These are phyloP conservation scores for Tipula lateralis DNA, from an alignment of 2,888 invertebrate species.

Conservation along the genomic window DNA sequence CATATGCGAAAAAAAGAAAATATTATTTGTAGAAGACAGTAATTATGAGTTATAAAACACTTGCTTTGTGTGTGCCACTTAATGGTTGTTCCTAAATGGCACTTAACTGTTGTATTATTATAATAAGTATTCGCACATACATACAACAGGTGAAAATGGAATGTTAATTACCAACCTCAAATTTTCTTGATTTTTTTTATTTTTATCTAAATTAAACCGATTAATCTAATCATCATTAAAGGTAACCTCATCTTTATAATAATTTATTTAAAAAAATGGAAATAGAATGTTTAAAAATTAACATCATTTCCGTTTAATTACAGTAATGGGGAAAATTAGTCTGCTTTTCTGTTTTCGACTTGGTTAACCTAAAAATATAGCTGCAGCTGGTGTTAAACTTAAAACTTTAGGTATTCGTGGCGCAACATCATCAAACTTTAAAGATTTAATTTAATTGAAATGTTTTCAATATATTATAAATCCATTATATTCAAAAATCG, in stretches of 20 bases:
- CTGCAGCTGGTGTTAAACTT: neutral
- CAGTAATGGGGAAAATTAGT: conserved; percentile 7
- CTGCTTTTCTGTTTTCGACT: neutral
- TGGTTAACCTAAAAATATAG: conserved; percentile 13
- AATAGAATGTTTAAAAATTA: neutral
- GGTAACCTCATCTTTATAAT: conserved; percentile 19
- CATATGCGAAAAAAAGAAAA: neutral
- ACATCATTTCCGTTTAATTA: conserved; percentile 15
- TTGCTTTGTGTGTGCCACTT: neutral
- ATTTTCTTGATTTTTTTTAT: neutral
- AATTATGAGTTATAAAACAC: neutral
- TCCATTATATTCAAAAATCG: neutral
- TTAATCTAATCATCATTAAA: conserved; percentile 24
- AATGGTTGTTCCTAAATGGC: neutral
- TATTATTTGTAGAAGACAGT: neutral
- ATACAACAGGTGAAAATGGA: neutral
- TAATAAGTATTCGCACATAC: neutral
- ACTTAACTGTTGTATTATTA: neutral
- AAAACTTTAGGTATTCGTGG: neutral
- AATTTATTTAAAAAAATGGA: neutral
- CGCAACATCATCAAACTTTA: neutral
- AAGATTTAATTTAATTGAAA: neutral
- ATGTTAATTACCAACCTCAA: conserved; percentile 15
- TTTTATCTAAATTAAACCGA: neutral
- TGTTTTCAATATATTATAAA: neutral